Percentiles rank a stretch among this genome's conserved stretches.
phyloP scores from a whole-genome alignment of 2,888 invertebrate genomes.

The Rhyacophila evoluta region DNA sequence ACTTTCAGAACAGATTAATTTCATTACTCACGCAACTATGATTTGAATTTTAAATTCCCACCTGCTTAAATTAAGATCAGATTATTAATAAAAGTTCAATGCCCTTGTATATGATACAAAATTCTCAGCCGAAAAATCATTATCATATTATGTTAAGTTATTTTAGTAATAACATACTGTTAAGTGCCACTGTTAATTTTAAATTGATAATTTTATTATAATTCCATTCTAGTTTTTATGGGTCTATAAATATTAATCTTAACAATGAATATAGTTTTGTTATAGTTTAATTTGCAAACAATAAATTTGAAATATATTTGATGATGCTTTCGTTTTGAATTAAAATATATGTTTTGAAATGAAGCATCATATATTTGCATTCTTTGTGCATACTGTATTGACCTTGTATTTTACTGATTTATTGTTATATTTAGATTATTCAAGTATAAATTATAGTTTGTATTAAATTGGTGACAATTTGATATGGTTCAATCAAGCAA shows the following conservation, averaged over 20 bases:
- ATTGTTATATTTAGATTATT: constrained; percentile 21
- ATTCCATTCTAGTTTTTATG: background rate
- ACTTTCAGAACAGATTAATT: too few relatives aligned
- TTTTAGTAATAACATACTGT: background rate
- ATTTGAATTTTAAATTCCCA: too few relatives aligned
- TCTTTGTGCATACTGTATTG: background rate
- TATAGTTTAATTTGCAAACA: background rate
- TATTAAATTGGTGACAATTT: constrained; percentile 23
- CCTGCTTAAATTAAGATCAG: too few relatives aligned
- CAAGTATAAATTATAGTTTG: background rate
- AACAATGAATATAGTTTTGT: background rate
- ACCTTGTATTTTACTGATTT: background rate
- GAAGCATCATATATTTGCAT: background rate
- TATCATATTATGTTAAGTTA: background rate
- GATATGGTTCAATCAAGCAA: constrained; percentile 14
- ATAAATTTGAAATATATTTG: too few relatives aligned
- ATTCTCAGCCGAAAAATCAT: background rate
- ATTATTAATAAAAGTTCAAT: background rate
- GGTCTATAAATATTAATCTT: background rate
- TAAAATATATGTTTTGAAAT: too few relatives aligned
- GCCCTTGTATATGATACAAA: background rate
- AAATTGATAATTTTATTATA: background rate
- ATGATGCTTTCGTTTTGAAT: too few relatives aligned
- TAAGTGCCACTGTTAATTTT: constrained; percentile 19
- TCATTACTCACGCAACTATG: too few relatives aligned